A percentile compares a stretch with the other conserved stretches of the same genome.
These are phyloP conservation scores for Anolis apletophallus DNA, from an alignment of 2,797 vertebrate genomes.

Conservation along the genomic window DNA sequence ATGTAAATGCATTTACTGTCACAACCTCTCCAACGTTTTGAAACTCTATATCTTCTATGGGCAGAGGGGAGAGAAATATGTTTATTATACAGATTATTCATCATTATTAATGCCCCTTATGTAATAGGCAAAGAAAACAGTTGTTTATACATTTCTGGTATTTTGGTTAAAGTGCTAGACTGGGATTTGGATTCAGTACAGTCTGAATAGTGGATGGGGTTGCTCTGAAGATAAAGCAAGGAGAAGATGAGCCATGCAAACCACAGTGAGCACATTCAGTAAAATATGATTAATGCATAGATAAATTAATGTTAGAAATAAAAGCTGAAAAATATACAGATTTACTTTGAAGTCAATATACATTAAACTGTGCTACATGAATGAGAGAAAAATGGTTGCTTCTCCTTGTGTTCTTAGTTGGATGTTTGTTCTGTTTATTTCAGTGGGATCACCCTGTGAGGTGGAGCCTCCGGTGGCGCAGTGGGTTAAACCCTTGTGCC, in stretches of 20 bases:
- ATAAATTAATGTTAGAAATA: not conserved
- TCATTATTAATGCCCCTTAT: not conserved
- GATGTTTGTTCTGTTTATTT: not conserved
- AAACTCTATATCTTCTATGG: not conserved
- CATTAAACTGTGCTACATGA: not conserved
- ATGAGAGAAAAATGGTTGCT: not conserved
- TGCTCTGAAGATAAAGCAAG: not conserved
- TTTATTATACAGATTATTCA: not conserved
- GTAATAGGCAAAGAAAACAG: not conserved
- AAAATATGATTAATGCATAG: not conserved
- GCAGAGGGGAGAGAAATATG: not conserved
- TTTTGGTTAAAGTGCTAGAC: too few species aligned
- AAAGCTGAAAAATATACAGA: not conserved
- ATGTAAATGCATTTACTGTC: too few species aligned
- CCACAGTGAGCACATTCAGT: not conserved
- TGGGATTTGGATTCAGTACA: too few species aligned
- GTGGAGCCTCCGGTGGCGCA: too few species aligned
- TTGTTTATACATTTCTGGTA: too few species aligned
- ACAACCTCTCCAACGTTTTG: too few species aligned
- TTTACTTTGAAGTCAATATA: not conserved
- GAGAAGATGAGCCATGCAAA: not conserved
- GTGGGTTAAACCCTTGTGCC: too few species aligned
- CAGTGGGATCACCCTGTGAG: not conserved
- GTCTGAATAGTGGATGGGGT: too few species aligned
- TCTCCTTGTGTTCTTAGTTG: not conserved